These are phyloP conservation scores for Drosophila longiperda DNA, from an alignment of 2,888 invertebrate species.

Conservation along the genomic window DNA sequence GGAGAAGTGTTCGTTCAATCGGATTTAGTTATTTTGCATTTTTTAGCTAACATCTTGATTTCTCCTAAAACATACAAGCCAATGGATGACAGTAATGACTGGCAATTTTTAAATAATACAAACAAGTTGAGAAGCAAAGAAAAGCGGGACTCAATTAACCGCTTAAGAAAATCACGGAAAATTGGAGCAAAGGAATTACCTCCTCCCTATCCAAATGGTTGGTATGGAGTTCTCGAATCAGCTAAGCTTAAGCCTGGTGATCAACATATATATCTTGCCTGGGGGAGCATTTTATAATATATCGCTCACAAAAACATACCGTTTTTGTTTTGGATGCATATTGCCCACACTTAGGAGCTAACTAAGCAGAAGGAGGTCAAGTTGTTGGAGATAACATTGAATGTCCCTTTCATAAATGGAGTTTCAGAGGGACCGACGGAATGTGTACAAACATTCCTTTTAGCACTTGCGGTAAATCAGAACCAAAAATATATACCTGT, in stretches of 20 bases:
- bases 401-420: conserved; percentile 96
- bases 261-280: conserved; percentile 88
- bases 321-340: conserved; percentile 92
- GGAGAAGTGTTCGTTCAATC: background rate
- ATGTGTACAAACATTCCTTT: conserved; percentile 91
- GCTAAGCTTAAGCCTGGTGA: conserved; percentile 86
- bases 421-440: conserved; percentile 91
- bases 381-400: conserved; percentile 92
- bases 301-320: conserved; percentile 87
- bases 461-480: conserved; percentile 85
- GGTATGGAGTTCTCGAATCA: conserved; percentile 92
- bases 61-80: conserved; percentile 42
- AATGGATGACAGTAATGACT: conserved; percentile 68
- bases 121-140: conserved; percentile 11
- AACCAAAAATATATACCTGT: background rate
- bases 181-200: conserved; percentile 88
- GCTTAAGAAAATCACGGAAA: conserved; percentile 86
- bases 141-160: conserved; percentile 82
- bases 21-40: background rate
- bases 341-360: conserved; percentile 96
- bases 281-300: conserved; percentile 90
- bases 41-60: background rate
- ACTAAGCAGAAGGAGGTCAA: conserved; percentile 92
- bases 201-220: conserved; percentile 95
- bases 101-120: conserved; percentile 29